Base-by-base conservation (phyloP, 1,140 invertebrate species). In the Cydia splendana region DNA sequence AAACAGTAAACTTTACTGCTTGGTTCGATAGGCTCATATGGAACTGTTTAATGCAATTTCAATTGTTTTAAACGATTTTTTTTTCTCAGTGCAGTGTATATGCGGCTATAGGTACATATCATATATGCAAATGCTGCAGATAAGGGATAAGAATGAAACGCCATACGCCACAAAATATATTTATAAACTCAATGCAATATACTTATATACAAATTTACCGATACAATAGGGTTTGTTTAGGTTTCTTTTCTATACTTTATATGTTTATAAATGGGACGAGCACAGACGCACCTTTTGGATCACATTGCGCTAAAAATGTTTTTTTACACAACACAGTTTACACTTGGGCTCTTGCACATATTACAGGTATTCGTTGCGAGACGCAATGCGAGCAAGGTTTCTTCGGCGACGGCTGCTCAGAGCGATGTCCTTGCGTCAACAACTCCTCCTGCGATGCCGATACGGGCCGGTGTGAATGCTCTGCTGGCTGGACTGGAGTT, bases 381-480 rank as follows among this genome's bases (percentile, higher is more conserved):
- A 97, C 96, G 3, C 94, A 95, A 76, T 99, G 98, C 93, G 95
- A 95, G 10, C 87, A 92, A 69, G 98, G 98, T 69, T 95, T 90
- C 82, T 98, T 95, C 93, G 98, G 98, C 65, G 91, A 94, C 69
- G 93, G 96, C 84, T 99, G 98, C 93, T 94, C 95, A 79, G 93
- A 95, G 82, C 92, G 94, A 74, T 99, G 98, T 90, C 95, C 96
- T 82, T 99, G 98, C 93, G 93, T 94, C 79, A 96, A 97, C 90
- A 96, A 97, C 88, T 97, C 96, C 76, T 97, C 97, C n/a, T 99
- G 98, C 92, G 96, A 98, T 89, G 95, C 95, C 42, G 91, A 94
- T 12, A 96, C 95, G 15, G 98, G 98, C 34, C 94, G 93, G 77
- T 99, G 98, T 88, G 94, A 96, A 77, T 99, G 98, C 93, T 94